A percentile compares a stretch with the other conserved stretches of the same genome.
phyloP scores from a whole-genome alignment of 2,888 invertebrate species.

The Amphipyra berbera region DNA sequence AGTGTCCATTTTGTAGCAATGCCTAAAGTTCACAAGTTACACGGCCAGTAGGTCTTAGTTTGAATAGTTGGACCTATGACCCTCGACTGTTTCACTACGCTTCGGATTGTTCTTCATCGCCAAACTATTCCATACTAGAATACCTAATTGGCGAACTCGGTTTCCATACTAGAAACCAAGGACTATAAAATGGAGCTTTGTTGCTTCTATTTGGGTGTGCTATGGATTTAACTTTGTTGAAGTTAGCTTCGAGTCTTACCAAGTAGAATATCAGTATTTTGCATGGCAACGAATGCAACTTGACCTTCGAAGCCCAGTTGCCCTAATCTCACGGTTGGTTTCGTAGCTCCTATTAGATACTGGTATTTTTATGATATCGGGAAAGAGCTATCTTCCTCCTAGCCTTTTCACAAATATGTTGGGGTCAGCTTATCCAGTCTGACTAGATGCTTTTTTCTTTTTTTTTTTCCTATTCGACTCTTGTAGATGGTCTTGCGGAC shows the following conservation, averaged over 20 bases:
- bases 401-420: no score
- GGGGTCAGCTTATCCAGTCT: no score
- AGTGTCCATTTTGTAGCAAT: conserved; percentile 4
- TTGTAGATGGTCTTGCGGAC: no score
- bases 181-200: neutral
- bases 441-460: no score
- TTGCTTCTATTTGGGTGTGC: neutral
- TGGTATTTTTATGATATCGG: no score
- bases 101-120: conserved; percentile 22
- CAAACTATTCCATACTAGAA: conserved; percentile 24
- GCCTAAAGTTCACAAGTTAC: conserved; percentile 47
- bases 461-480: no score
- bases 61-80: conserved; percentile 48
- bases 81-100: conserved; percentile 24
- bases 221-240: neutral
- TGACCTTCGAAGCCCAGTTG: neutral
- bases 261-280: no score
- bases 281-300: no score
- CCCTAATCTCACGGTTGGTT: no score
- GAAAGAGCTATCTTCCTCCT: no score
- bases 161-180: neutral
- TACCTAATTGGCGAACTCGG: conserved; percentile 5
- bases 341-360: no score
- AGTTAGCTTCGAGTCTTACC: neutral
- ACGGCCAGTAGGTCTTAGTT: conserved; percentile 50